phyloP scores from a whole-genome alignment of 2,113 vertebrate genomes.

The Rhegmatorhina hoffmannsi region DNA sequence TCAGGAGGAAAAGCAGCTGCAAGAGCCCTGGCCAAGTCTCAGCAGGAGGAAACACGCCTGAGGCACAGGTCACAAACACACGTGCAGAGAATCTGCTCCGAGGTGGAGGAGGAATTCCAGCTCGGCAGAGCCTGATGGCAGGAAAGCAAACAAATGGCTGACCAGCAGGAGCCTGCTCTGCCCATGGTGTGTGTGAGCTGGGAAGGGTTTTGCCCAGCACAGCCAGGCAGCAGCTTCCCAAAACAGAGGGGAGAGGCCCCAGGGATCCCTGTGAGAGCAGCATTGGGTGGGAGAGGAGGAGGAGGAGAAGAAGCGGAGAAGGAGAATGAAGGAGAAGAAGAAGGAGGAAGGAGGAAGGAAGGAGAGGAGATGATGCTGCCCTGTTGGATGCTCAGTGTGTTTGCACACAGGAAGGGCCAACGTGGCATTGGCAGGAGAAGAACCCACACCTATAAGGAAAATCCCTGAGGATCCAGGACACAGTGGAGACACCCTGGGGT shows the following conservation, averaged over 20 bases:
- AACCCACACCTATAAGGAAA: background rate
- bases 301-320: background rate
- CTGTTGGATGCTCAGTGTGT: background rate
- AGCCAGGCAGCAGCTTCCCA: background rate
- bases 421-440: background rate
- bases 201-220: background rate
- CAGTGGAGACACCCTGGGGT: rapidly evolving
- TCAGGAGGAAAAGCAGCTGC: background rate
- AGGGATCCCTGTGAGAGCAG: background rate
- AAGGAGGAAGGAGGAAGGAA: background rate
- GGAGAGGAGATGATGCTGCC: background rate
- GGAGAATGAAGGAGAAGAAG: background rate
- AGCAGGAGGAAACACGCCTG: background rate
- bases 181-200: background rate
- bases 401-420: background rate
- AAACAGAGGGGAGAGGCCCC: background rate
- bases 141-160: background rate
- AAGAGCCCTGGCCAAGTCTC: background rate
- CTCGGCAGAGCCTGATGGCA: background rate
- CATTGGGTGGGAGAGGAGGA: rapidly evolving
- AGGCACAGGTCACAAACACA: background rate
- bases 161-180: background rate
- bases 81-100: background rate
- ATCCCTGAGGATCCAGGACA: background rate
- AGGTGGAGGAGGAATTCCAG: background rate